These are phyloP conservation scores for Heliangelus exortis DNA, from an alignment of 2,797 vertebrate genomes.

Conservation along the genomic window DNA sequence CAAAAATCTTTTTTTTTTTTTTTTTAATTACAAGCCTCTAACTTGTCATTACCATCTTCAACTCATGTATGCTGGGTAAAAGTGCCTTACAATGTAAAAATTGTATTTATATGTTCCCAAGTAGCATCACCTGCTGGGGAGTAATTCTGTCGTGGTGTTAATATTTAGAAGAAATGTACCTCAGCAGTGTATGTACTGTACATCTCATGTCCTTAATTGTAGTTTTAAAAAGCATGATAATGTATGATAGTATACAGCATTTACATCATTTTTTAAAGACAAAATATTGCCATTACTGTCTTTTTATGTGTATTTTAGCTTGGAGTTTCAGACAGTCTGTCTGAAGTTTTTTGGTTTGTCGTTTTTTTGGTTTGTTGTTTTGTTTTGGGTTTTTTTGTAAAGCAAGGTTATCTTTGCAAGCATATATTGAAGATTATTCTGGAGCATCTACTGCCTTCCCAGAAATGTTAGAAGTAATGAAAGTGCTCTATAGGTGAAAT, in stretches of 20 bases:
- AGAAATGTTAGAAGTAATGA: constrained; percentile 77
- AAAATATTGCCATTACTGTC: constrained; percentile 78
- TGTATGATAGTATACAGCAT: constrained; percentile 83
- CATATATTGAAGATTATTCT: constrained; percentile 79
- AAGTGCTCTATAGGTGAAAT: constrained; percentile 79
- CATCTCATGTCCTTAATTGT: constrained; percentile 79
- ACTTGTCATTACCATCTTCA: constrained; percentile 70
- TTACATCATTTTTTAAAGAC: constrained; percentile 79
- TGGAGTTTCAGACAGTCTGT: constrained; percentile 74
- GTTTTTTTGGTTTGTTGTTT: background rate
- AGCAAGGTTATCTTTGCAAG: constrained; percentile 80
- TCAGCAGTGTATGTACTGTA: constrained; percentile 83
- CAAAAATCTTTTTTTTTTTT: constrained; percentile 52
- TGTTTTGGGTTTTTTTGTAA: constrained; percentile 24
- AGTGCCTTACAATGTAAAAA: constrained; percentile 86
- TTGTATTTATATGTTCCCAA: constrained; percentile 83
- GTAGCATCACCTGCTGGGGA: constrained; percentile 80
- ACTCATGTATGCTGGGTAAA: constrained; percentile 81
- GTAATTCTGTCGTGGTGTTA: constrained; percentile 80
- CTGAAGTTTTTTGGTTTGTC: background rate
- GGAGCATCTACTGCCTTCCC: constrained; percentile 81
- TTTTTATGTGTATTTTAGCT: constrained; percentile 79
- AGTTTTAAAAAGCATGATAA: constrained; percentile 83
- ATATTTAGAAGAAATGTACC: constrained; percentile 81
- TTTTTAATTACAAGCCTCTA: constrained; percentile 33